These are phyloP conservation scores for Sinocyclocheilus anophthalmus DNA, from an alignment of 2,113 vertebrate genomes.

Conservation along the genomic window DNA sequence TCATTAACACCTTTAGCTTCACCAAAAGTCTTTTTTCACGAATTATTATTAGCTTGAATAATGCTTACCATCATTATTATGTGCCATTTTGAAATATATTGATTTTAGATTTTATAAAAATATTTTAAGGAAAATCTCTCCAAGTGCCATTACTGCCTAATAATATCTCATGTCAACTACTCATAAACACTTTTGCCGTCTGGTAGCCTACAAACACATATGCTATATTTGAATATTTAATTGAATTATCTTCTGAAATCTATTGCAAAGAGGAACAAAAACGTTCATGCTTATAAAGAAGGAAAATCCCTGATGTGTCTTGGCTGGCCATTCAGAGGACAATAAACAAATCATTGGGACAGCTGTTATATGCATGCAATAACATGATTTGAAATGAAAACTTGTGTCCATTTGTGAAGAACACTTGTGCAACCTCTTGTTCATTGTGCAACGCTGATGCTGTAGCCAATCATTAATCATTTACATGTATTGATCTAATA, in stretches of 20 bases:
- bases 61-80: not conserved
- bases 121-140: too few species aligned
- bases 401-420: not conserved
- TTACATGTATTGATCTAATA: conserved; percentile 38
- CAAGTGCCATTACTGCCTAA: too few species aligned
- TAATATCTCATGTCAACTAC: too few species aligned
- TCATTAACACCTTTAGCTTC: not conserved
- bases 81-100: not conserved
- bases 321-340: not conserved
- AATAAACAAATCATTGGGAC: not conserved
- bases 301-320: not conserved
- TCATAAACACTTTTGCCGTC: not conserved
- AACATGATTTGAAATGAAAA: not conserved
- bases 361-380: not conserved
- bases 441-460: conserved; percentile 9
- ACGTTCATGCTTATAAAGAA: too few species aligned
- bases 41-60: not conserved
- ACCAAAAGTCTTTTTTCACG: not conserved
- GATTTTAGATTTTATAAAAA: not conserved
- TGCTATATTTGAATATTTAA: not conserved
- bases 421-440: not conserved
- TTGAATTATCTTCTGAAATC: not conserved
- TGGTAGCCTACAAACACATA: too few species aligned
- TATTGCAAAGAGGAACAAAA: too few species aligned
- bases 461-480: conserved; percentile 34